These are phyloP conservation scores for Pogonomyrmex californicus DNA, from an alignment of 1,140 invertebrate genomes.

Conservation along the genomic window DNA sequence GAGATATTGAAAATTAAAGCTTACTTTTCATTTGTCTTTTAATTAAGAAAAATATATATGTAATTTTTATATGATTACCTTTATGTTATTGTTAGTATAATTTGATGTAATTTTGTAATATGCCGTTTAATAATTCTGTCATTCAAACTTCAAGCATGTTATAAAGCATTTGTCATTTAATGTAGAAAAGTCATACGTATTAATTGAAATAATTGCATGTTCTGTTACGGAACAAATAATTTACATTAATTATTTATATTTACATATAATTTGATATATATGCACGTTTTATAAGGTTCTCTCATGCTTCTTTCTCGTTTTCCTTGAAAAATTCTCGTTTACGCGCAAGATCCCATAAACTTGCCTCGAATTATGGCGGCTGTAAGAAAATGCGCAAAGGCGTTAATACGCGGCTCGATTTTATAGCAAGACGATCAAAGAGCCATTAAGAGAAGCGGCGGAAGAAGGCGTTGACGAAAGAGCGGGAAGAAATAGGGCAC, in stretches of 20 bases:
- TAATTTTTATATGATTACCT: background rate
- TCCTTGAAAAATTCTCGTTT: constrained; percentile 27
- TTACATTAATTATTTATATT: background rate
- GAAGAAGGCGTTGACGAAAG: constrained; percentile 54
- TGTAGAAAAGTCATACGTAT: background rate
- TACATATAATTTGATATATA: background rate
- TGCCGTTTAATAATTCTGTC: background rate
- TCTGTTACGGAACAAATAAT: background rate
- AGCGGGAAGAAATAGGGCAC: constrained; percentile 52
- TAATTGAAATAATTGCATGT: background rate
- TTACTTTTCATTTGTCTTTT: background rate
- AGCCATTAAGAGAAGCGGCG: constrained; percentile 48
- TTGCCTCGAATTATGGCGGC: constrained; percentile 36
- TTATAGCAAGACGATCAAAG: constrained; percentile 58
- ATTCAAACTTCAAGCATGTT: background rate
- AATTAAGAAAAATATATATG: background rate
- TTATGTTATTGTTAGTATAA: background rate
- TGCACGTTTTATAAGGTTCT: background rate
- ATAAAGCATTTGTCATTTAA: background rate
- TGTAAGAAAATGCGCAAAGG: constrained; percentile 47
- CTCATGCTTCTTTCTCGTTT: background rate
- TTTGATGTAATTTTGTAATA: background rate
- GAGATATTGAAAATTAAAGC: background rate
- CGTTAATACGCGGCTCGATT: constrained; percentile 54
- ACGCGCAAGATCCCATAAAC: constrained; percentile 37